Conservation (phyloP, 2,888 invertebrate genomes). For the Cryptus armator region DNA sequence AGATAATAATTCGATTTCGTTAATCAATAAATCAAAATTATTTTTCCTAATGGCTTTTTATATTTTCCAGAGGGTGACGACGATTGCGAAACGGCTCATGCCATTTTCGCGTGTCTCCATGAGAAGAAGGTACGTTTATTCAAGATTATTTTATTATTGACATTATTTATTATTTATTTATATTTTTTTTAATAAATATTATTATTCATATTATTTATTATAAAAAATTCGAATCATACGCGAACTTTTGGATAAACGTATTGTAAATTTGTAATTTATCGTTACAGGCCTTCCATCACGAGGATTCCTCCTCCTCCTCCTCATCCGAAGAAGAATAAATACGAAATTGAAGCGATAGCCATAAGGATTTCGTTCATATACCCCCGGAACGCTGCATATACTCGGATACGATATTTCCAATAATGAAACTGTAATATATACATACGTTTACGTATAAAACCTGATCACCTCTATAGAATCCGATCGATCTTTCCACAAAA, state of each 20-base stretch:
- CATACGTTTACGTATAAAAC: neutral
- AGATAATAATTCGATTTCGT: neutral
- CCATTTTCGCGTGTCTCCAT: slow-evolving; percentile 53
- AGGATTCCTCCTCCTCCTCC: neutral
- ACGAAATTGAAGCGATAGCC: neutral
- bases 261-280: neutral
- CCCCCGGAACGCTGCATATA: neutral
- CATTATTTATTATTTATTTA: too few species aligned
- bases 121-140: slow-evolving; percentile 57
- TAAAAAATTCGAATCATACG: too few species aligned
- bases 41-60: neutral
- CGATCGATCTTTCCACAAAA: neutral
- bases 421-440: slow-evolving; percentile 8
- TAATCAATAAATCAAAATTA: neutral
- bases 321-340: slow-evolving; percentile 3
- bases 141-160: neutral
- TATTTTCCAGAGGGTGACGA: slow-evolving; percentile 60
- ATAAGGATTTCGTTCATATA: neutral
- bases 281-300: neutral
- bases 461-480: neutral
- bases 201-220: neutral
- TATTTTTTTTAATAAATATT: neutral
- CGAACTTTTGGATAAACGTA: neutral
- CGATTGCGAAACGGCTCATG: slow-evolving; percentile 67
- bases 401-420: neutral